Conservation (phyloP, 2,888 invertebrate species). For the Ditylenchus weischeri region DNA sequence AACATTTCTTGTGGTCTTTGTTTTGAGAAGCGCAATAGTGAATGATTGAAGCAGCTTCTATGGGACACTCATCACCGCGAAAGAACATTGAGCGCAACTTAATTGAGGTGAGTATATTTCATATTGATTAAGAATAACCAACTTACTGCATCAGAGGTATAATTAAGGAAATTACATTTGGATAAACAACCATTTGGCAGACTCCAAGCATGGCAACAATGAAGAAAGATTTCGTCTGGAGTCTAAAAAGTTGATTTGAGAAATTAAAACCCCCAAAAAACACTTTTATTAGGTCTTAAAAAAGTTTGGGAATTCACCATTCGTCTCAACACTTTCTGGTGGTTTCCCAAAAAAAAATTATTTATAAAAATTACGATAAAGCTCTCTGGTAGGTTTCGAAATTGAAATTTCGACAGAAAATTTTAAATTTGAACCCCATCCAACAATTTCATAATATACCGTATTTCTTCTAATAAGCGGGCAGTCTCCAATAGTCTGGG, state of each 20-base stretch:
- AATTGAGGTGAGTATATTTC: slow-evolving; percentile 7
- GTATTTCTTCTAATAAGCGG: too few relatives aligned
- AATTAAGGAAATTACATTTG: slow-evolving; percentile 33
- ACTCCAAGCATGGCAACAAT: slow-evolving; percentile 26
- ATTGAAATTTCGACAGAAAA: too few relatives aligned
- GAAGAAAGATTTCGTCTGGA: slow-evolving; percentile 19
- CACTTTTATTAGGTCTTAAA: too few relatives aligned
- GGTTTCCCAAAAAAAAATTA: too few relatives aligned
- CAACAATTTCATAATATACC: too few relatives aligned
- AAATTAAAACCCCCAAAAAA: too few relatives aligned
- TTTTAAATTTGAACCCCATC: too few relatives aligned
- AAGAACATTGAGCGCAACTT: slow-evolving; percentile 36
- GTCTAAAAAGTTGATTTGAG: slow-evolving; percentile 8
- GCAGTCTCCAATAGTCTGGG: too few relatives aligned
- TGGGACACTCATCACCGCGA: slow-evolving; percentile 32
- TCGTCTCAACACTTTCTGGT: too few relatives aligned
- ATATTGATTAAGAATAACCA: background rate
- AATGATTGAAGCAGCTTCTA: slow-evolving; percentile 33
- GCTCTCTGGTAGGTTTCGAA: too few relatives aligned
- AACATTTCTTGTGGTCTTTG: slow-evolving; percentile 29
- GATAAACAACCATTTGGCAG: slow-evolving; percentile 27
- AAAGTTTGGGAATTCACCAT: too few relatives aligned
- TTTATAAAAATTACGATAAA: too few relatives aligned
- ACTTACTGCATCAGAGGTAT: slow-evolving; percentile 30
- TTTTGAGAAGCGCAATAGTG: slow-evolving; percentile 33